These are phyloP conservation scores for Drosophila phalerata DNA, from an alignment of 2,888 invertebrate genomes.

Conservation along the genomic window DNA sequence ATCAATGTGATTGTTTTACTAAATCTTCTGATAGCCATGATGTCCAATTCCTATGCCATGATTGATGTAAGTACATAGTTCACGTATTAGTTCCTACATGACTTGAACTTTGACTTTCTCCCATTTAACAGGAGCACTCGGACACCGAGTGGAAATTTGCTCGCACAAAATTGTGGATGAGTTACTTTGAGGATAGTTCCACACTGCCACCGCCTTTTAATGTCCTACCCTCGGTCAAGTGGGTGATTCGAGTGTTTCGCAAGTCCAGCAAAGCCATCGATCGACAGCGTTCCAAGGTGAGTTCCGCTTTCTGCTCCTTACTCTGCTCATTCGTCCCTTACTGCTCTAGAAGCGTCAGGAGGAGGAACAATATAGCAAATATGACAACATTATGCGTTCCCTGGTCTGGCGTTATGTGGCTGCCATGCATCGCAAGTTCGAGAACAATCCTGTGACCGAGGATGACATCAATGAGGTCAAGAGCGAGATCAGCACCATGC, in stretches of 20 bases:
- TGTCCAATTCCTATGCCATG: conserved; percentile 97
- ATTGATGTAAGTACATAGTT: conserved; percentile 90
- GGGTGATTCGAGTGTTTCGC: conserved; percentile 89
- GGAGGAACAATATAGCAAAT: conserved; percentile 89
- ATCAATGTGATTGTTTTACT: conserved; percentile 97
- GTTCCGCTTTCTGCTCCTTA: not conserved
- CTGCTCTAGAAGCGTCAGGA: conserved; percentile 86
- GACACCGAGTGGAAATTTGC: conserved; percentile 99
- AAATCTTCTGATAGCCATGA: conserved; percentile 98
- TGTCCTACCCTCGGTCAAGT: conserved; percentile 95
- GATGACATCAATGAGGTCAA: conserved; percentile 98
- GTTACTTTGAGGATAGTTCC: conserved; percentile 96
- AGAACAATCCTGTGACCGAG: conserved; percentile 95
- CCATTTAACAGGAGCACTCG: conserved; percentile 91
- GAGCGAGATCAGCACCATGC: conserved; percentile 95
- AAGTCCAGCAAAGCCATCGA: conserved; percentile 86
- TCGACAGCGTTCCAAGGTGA: conserved; percentile 83
- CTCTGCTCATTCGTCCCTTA: not conserved
- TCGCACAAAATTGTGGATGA: conserved; percentile 97
- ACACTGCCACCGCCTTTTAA: conserved; percentile 98
- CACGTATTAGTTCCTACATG: not conserved
- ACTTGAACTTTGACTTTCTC: conserved; percentile 3
- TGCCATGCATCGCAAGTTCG: conserved; percentile 93
- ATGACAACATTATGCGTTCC: conserved; percentile 94
- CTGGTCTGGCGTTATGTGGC: conserved; percentile 97